Evolutionary conservation across 2,797 vertebrate genomes (phyloP).

Genomic region (Bufotes viridis): DNA sequence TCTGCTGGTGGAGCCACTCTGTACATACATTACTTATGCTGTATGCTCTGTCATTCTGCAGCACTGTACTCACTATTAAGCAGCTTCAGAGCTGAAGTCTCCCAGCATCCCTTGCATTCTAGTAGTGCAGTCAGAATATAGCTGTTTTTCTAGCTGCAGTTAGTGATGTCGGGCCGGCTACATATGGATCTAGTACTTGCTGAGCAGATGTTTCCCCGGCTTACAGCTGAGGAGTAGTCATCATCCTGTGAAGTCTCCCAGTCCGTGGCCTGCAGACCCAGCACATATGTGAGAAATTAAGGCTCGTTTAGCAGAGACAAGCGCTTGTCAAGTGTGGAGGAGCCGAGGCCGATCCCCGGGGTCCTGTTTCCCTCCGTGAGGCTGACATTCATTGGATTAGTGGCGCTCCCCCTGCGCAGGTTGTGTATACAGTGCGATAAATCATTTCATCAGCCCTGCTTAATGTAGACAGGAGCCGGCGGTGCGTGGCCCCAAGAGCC

Average conservation of each 20-base stretch:
- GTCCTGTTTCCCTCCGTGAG: constrained; percentile 76
- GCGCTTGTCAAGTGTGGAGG: constrained; percentile 91
- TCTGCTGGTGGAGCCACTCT: too few species aligned
- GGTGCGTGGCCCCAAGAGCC: too few species aligned
- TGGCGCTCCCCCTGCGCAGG: constrained; percentile 80
- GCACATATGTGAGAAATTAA: constrained; percentile 96
- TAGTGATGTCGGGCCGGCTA: too few species aligned
- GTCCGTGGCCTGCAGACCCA: constrained; percentile 74
- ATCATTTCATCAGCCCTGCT: constrained; percentile 82
- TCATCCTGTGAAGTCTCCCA: background rate
- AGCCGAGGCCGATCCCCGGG: constrained; percentile 83
- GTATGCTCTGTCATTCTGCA: too few species aligned
- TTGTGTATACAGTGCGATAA: constrained; percentile 79
- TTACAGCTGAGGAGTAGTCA: background rate
- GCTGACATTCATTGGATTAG: constrained; percentile 84
- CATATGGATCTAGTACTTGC: background rate
- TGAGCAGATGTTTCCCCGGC: constrained; percentile 3
- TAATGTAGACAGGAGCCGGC: constrained; percentile 68
- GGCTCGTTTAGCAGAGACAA: constrained; percentile 92
- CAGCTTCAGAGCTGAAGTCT: background rate
- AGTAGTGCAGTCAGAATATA: background rate
- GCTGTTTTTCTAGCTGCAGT: too few species aligned
- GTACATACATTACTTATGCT: too few species aligned
- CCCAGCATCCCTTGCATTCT: background rate
- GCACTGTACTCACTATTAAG: background rate